Conservation (phyloP, 2,797 vertebrate species). For the Lepidocolaptes lacrymiger region DNA sequence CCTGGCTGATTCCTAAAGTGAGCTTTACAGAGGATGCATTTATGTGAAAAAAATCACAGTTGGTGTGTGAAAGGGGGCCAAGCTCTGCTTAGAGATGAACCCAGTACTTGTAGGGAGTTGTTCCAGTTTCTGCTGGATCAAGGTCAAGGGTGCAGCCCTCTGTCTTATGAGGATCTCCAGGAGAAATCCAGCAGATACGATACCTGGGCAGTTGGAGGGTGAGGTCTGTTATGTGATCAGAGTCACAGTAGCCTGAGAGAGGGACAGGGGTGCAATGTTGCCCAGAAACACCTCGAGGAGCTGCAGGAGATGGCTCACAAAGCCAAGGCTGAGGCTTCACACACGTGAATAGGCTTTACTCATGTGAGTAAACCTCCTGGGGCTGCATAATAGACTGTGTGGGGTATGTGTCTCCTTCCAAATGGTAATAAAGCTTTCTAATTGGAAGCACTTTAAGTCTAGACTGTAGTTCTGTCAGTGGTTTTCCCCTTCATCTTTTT, state of each 20-base stretch:
- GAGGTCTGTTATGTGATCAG: neutral
- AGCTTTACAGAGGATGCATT: neutral
- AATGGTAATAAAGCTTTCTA: conserved; percentile 54
- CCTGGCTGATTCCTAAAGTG: neutral
- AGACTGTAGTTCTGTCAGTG: conserved; percentile 28
- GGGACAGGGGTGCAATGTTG: neutral
- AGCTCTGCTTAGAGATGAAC: neutral
- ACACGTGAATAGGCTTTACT: neutral
- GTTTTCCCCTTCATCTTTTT: conserved; percentile 40
- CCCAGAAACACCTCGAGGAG: neutral
- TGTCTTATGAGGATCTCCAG: neutral
- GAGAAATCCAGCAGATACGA: neutral
- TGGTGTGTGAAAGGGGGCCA: neutral
- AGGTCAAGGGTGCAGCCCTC: neutral
- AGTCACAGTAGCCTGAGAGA: neutral
- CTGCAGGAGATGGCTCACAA: neutral
- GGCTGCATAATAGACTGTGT: conserved; percentile 3
- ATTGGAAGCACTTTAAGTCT: conserved; percentile 54
- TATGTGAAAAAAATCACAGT: neutral
- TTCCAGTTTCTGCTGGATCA: neutral
- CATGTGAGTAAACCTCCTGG: neutral
- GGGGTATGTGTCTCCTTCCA: conserved; percentile 20
- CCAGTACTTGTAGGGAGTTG: neutral
- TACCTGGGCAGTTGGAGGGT: neutral
- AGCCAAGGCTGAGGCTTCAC: neutral